These are phyloP conservation scores for Montipora foliosa DNA, from an alignment of 64 coral and sea anemone genomes.

Conservation along the genomic window DNA sequence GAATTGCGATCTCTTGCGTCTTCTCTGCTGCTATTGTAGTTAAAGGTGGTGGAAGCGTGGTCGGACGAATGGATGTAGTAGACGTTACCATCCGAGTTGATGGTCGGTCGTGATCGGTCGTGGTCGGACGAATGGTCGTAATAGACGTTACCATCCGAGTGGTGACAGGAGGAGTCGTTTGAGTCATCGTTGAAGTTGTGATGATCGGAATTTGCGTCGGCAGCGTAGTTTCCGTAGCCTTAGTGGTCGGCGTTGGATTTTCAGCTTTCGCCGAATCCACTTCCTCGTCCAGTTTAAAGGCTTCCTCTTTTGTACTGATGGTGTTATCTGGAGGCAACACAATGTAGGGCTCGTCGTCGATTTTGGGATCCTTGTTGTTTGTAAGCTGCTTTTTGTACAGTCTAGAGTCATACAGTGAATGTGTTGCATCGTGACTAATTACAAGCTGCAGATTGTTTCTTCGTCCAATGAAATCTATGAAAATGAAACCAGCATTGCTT, in stretches of 20 bases:
- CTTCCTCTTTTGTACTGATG: constrained; percentile 26
- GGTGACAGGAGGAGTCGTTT: background rate
- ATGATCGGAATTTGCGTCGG: background rate
- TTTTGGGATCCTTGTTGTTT: constrained; percentile 8
- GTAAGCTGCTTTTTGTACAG: constrained; percentile 30
- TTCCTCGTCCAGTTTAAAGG: constrained; percentile 19
- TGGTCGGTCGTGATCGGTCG: background rate
- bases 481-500: background rate
- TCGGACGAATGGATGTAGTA: background rate
- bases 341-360: constrained; percentile 42
- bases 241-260: background rate
- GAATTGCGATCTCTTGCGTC: background rate
- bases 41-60: constrained; percentile 1
- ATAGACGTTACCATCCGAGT: background rate
- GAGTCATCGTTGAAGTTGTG: background rate
- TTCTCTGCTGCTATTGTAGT: constrained; percentile 14
- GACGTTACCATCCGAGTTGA: background rate
- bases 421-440: background rate
- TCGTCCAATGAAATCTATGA: constrained; percentile 3
- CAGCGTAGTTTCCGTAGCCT: background rate
- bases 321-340: constrained; percentile 37
- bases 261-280: background rate
- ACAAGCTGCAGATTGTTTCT: background rate
- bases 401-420: constrained; percentile 1
- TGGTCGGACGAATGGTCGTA: constrained; percentile 2